A percentile compares a stretch with the other conserved stretches of the same genome.
These are phyloP conservation scores for Albula goreensis DNA, from an alignment of 2,113 vertebrate genomes.

Conservation along the genomic window DNA sequence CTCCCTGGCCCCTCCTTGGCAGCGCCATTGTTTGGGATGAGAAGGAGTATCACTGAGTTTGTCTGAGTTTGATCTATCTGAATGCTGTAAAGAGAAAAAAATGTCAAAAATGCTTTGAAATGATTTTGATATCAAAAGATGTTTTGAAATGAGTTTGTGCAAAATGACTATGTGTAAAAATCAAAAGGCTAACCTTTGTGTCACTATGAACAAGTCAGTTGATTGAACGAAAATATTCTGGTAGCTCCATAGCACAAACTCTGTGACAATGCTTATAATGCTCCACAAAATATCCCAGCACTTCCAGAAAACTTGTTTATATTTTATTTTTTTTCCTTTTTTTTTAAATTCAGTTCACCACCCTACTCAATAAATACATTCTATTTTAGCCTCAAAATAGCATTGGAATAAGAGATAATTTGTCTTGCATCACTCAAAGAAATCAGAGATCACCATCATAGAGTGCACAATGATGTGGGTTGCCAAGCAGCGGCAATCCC, in stretches of 20 bases:
- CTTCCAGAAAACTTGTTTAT: neutral
- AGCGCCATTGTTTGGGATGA: too few species aligned
- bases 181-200: too few species aligned
- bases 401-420: neutral
- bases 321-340: neutral
- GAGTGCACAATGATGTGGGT: conserved; percentile 2
- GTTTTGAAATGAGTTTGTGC: too few species aligned
- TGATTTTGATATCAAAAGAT: too few species aligned
- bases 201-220: neutral
- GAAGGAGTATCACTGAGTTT: too few species aligned
- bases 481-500: conserved; percentile 40
- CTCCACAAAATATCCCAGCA: neutral
- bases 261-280: neutral
- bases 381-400: neutral
- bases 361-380: neutral
- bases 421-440: neutral
- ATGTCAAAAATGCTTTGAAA: too few species aligned
- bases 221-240: too few species aligned
- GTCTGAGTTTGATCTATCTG: too few species aligned
- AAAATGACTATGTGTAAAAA: too few species aligned
- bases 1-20: too few species aligned
- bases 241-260: too few species aligned
- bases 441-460: neutral
- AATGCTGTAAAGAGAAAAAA: too few species aligned
- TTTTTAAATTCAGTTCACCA: neutral